Percentiles rank a stretch among this genome's conserved stretches.
Conservation (phyloP, 1,140 invertebrate species). For the Aphelinus atriplicis region DNA sequence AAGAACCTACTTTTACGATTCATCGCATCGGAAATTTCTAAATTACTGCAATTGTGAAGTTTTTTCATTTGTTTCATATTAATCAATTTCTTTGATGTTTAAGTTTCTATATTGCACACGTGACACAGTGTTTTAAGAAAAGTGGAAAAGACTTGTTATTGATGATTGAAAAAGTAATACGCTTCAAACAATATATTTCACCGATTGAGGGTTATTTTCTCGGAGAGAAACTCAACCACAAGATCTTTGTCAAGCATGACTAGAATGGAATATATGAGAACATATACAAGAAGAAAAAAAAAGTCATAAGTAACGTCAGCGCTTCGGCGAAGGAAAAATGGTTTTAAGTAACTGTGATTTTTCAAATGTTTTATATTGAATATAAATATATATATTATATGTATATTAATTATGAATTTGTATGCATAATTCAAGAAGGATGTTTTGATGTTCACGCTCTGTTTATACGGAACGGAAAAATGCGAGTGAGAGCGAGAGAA, state of each 20-base stretch:
- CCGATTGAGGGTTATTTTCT: constrained; percentile 25
- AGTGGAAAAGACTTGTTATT: background rate
- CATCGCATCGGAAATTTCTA: too few species aligned
- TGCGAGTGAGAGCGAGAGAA: constrained; percentile 21
- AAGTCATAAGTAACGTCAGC: background rate
- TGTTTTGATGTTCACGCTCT: constrained; percentile 57
- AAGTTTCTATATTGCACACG: background rate
- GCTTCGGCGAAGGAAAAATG: constrained; percentile 37
- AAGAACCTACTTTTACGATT: too few species aligned
- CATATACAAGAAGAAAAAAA: background rate
- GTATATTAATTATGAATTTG: constrained; percentile 56
- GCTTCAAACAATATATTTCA: constrained; percentile 39
- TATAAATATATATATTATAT: constrained; percentile 53
- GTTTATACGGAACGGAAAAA: constrained; percentile 51
- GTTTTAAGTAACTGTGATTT: constrained; percentile 64
- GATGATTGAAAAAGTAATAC: constrained; percentile 31
- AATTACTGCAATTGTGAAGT: background rate
- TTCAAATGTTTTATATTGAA: constrained; percentile 60
- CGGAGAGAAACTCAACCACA: constrained; percentile 19
- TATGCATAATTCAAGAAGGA: constrained; percentile 55
- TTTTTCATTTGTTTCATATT: background rate
- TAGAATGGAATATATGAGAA: background rate
- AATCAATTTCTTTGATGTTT: background rate
- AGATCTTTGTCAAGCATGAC: background rate
- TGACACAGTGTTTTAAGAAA: too few species aligned